Conservation (phyloP, 2,113 vertebrate species). For the Anarrhichthys ocellatus region DNA sequence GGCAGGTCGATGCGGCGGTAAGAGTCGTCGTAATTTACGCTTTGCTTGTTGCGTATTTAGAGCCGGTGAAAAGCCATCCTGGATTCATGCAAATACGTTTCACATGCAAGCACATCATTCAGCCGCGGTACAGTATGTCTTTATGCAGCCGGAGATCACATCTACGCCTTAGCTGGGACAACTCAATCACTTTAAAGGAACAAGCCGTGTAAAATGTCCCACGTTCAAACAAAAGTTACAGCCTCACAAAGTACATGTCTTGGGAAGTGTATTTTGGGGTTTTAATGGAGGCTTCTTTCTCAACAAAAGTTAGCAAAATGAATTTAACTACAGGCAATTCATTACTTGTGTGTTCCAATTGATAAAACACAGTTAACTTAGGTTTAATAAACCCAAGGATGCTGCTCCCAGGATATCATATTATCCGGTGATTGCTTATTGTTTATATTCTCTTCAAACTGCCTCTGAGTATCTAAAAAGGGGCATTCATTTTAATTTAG, state of each 20-base stretch:
- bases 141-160: slow-evolving; percentile 23
- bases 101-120: slow-evolving; percentile 18
- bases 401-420: not conserved
- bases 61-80: slow-evolving; percentile 17
- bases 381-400: not conserved
- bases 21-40: slow-evolving; percentile 11
- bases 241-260: too few relatives aligned
- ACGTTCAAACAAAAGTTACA: not conserved
- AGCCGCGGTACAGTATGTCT: not conserved
- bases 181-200: slow-evolving; percentile 23
- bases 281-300: not conserved
- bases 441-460: not conserved
- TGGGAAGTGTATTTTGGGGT: not conserved
- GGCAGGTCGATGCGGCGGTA: slow-evolving; percentile 16
- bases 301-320: not conserved
- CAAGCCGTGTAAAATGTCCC: not conserved
- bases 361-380: not conserved
- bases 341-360: not conserved
- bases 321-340: not conserved
- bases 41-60: slow-evolving; percentile 28
- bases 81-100: slow-evolving; percentile 39
- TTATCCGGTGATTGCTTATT: not conserved
- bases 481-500: not conserved
- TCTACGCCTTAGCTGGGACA: slow-evolving; percentile 11
- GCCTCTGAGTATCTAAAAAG: not conserved